These are phyloP conservation scores for Bolinopsis microptera DNA, from an alignment of 37 sponge, comb jelly and placozoan genomes.

Conservation along the genomic window DNA sequence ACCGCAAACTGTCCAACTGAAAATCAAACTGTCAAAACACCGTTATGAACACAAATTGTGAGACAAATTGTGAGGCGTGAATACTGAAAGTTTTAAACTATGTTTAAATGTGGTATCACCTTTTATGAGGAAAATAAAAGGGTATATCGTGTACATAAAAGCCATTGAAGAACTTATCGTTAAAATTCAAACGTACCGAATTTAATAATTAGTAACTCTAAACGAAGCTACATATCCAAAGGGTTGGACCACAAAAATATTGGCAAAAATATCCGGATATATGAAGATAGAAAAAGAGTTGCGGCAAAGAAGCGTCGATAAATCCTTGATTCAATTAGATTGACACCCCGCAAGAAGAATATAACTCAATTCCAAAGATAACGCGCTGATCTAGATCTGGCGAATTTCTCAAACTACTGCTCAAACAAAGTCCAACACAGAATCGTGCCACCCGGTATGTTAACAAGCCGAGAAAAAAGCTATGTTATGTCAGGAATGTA, in stretches of 20 bases:
- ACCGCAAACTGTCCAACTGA: constrained; percentile 34
- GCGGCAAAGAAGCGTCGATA: not conserved
- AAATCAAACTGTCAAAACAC: not conserved
- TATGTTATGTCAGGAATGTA: not conserved
- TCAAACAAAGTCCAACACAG: too few species aligned
- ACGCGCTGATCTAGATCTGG: too few species aligned
- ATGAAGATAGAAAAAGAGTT: not conserved
- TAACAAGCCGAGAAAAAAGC: not conserved
- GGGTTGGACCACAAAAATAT: not conserved
- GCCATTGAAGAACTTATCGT: not conserved
- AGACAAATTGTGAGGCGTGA: too few species aligned
- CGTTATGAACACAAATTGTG: too few species aligned
- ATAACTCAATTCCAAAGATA: not conserved
- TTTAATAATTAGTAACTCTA: not conserved
- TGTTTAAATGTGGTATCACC: not conserved
- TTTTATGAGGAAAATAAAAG: too few species aligned
- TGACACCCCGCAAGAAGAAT: not conserved
- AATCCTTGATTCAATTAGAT: not conserved
- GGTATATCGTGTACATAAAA: too few species aligned
- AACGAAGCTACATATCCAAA: too few species aligned
- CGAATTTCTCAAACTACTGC: too few species aligned
- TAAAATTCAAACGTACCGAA: not conserved
- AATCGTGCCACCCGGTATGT: too few species aligned
- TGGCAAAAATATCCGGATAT: too few species aligned
- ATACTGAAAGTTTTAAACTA: too few species aligned